Percentiles rank a stretch among this genome's conserved stretches.
Conservation (phyloP, 2,888 invertebrate species). For the Ophraella communa region DNA sequence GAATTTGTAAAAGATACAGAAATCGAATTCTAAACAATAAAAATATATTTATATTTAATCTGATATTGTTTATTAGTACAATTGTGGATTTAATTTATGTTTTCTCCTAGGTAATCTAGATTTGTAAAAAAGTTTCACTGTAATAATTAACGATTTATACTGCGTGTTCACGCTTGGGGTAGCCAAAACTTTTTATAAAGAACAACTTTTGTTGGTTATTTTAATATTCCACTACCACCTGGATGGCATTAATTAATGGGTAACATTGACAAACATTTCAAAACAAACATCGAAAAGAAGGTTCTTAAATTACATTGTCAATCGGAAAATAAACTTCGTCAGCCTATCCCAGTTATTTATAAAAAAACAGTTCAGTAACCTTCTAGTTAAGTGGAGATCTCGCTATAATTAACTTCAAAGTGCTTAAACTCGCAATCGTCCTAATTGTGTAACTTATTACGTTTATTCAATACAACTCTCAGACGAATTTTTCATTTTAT, state of each 20-base stretch:
- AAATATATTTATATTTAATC: too few species aligned
- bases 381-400: background rate
- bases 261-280: background rate
- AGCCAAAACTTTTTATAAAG: background rate
- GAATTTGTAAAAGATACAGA: too few species aligned
- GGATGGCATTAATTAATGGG: too few species aligned
- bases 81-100: too few species aligned
- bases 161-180: too few species aligned
- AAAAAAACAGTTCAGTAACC: slow-evolving; percentile 2
- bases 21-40: too few species aligned
- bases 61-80: too few species aligned
- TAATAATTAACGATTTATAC: too few species aligned
- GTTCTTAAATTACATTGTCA: background rate
- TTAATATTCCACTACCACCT: too few species aligned
- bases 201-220: background rate
- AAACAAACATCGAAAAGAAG: background rate
- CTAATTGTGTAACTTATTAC: background rate
- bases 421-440: background rate
- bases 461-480: background rate
- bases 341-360: background rate
- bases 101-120: too few species aligned
- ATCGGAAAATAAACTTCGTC: background rate
- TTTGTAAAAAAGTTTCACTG: too few species aligned
- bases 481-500: background rate
- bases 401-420: slow-evolving; percentile 3